phyloP scores from a whole-genome alignment of 35 echinoderm and acorn worm genomes.

The Lytechinus variegatus region DNA sequence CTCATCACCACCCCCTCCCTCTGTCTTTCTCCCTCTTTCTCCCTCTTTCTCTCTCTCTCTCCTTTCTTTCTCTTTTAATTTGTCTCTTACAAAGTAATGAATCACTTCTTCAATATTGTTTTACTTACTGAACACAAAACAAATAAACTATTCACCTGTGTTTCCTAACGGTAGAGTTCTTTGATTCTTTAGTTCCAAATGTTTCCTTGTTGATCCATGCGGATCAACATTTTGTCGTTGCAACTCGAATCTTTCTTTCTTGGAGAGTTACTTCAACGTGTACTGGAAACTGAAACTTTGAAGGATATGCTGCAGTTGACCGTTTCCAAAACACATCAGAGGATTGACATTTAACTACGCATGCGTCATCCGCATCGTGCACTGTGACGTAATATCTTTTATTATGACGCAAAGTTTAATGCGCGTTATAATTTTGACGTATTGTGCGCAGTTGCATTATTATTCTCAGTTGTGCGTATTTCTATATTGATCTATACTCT shows the following conservation, averaged over 20 bases:
- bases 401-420: neutral
- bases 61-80: neutral
- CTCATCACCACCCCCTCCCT: too few relatives aligned
- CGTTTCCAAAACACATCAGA: neutral
- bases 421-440: neutral
- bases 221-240: neutral
- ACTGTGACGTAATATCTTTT: neutral
- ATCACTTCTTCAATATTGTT: neutral
- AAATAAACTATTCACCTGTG: neutral
- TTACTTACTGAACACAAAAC: neutral
- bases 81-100: neutral
- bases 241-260: too few relatives aligned
- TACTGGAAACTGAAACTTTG: neutral
- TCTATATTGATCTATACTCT: too few relatives aligned
- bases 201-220: neutral
- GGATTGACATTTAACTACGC: neutral
- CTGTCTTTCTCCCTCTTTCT: neutral
- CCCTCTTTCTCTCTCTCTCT: neutral
- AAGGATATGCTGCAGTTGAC: neutral
- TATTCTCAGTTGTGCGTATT: too few relatives aligned
- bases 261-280: neutral
- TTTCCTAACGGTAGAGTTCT: neutral
- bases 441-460: too few relatives aligned
- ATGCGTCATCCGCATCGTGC: neutral
- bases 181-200: neutral